Base-by-base conservation (phyloP, 2,888 invertebrate species). In the Gymnocheta viridis region DNA sequence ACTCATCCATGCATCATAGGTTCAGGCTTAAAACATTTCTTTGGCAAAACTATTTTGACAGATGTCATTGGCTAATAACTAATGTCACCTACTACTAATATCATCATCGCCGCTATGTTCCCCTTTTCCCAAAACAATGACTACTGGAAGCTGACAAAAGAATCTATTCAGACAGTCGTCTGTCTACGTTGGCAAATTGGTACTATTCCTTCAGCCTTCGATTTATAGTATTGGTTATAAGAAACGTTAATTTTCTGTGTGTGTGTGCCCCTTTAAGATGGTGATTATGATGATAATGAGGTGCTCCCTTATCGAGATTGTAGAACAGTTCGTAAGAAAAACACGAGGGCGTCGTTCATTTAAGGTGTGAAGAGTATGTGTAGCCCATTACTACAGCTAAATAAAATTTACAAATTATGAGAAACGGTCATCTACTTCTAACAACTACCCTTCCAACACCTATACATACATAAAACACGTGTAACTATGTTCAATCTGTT, bases 11-110 rank as follows among this genome's bases (percentile, higher is more conserved):
- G 67, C 81, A 62, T 82, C 77, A 72, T 84, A 81, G 81, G 69
- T 69, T 84, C 77, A 73, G 77, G 69, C 80, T 67, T 60, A 77
- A 67, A 73, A 27, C 74, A 70, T 67, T 66, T 72, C 51, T 76
- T 62, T 67, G 72, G 72, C 67, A 80, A 67, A 62, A 56, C 64
- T 10, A 70, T 66, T 80, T 82, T 73, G 72, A 77, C 81, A 84
- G 84, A 78, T 44, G 69, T 70, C 77, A 84, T 78, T 84, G 84
- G 73, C 73, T 81, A 77, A 69, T 54, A 69, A 81, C 69, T 69
- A 82, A 77, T 70, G 72, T 84, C 80, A 51, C 64, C 72, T 77
- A 67, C 35, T 72, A 54, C 54, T 66, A 56, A 24, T 19, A 44
- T 35, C 60, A 66, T 29, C 54, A 44, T n/a, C n/a, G 49, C 17